These are phyloP conservation scores for Chrysolina haemoptera DNA, from an alignment of 2,888 invertebrate genomes.

Conservation along the genomic window DNA sequence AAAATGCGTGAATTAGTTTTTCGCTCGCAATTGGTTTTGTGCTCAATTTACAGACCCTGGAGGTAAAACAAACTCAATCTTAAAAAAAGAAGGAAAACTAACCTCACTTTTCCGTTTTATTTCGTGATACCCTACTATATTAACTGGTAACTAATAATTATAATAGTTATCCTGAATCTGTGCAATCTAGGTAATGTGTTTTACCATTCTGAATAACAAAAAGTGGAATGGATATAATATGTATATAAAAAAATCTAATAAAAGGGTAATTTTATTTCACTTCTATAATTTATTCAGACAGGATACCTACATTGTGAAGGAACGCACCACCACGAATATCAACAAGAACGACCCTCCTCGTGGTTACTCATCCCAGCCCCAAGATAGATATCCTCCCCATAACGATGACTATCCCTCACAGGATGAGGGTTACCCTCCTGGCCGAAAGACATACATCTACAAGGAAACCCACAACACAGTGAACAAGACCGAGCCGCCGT, in stretches of 20 bases:
- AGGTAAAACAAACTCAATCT: too few species aligned
- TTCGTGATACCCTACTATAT: too few species aligned
- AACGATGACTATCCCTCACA: conserved; percentile 38
- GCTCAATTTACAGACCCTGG: too few species aligned
- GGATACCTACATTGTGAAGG: conserved; percentile 58
- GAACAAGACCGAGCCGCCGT: conserved; percentile 51
- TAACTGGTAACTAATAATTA: too few species aligned
- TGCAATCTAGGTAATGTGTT: too few species aligned
- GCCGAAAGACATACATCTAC: conserved; percentile 59
- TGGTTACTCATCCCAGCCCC: conserved; percentile 4
- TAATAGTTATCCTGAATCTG: too few species aligned
- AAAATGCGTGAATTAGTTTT: too few species aligned
- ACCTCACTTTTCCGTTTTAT: too few species aligned
- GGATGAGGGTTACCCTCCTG: conserved; percentile 52
- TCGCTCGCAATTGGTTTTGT: too few species aligned
- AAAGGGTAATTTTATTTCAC: too few species aligned
- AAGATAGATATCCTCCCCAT: conserved; percentile 10
- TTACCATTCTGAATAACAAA: neutral
- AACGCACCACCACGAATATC: conserved; percentile 49
- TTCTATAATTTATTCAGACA: conserved; percentile 52
- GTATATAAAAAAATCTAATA: too few species aligned
- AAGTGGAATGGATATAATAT: neutral
- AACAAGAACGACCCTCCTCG: conserved; percentile 39
- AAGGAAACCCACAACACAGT: conserved; percentile 55
- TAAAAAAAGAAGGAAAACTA: too few species aligned